A percentile compares a stretch with the other conserved stretches of the same genome.
Evolutionary conservation across 2,113 vertebrate species (phyloP).

Genomic region (Psittacula cyanocephala): DNA sequence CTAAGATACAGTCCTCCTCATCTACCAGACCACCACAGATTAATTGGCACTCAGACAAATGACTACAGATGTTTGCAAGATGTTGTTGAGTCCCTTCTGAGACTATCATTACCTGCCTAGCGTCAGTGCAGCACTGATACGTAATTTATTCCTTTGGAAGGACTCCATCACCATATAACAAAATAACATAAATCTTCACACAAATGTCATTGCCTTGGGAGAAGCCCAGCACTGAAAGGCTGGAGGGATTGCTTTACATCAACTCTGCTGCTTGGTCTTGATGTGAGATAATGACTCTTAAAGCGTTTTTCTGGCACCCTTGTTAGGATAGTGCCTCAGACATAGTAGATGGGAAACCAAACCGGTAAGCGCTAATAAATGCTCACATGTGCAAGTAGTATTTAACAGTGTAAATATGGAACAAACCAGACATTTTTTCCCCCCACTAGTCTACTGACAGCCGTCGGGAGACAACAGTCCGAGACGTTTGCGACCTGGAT

Average conservation of each 20-base stretch:
- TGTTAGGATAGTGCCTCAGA: neutral
- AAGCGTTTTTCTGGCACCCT: constrained; percentile 3
- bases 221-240: constrained; percentile 36
- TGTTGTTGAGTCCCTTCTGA: constrained; percentile 37
- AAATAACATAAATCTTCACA: constrained; percentile 61
- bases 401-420: neutral
- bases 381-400: neutral
- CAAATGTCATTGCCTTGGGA: constrained; percentile 51
- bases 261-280: neutral
- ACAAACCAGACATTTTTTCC: neutral
- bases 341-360: neutral
- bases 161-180: constrained; percentile 27
- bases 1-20: neutral
- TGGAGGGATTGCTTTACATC: constrained; percentile 43
- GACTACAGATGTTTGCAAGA: constrained; percentile 58
- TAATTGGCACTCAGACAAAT: constrained; percentile 14
- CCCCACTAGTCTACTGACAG: neutral
- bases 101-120: constrained; percentile 50
- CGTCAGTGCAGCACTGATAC: constrained; percentile 13
- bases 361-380: neutral
- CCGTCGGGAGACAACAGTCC: neutral
- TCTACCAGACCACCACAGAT: constrained; percentile 12
- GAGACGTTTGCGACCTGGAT: neutral
- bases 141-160: constrained; percentile 69
- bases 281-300: neutral